phyloP scores from a whole-genome alignment of 2,113 vertebrate genomes.

The Brachypodius melanocephalos region DNA sequence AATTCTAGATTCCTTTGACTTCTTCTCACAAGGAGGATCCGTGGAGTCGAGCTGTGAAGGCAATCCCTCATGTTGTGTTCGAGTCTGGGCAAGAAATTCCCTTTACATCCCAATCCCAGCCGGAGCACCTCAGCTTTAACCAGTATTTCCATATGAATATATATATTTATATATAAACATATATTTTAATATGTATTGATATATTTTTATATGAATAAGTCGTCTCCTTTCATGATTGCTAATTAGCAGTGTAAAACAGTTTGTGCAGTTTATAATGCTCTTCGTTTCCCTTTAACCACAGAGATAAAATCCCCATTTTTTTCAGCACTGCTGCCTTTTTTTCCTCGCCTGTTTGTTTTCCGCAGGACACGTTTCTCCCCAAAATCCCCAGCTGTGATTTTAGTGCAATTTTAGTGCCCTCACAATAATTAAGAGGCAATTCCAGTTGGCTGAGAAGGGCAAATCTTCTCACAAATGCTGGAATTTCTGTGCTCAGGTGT shows the following conservation, averaged over 20 bases:
- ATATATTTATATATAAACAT: neutral
- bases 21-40: neutral
- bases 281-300: neutral
- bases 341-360: neutral
- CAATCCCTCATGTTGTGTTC: neutral
- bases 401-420: neutral
- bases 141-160: neutral
- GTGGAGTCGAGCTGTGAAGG: too few relatives aligned
- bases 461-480: neutral
- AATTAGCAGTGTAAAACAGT: neutral
- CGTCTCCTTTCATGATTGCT: neutral
- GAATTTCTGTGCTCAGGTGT: neutral
- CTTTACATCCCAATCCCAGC: neutral
- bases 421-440: neutral
- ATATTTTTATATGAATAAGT: neutral
- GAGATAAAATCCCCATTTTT: neutral
- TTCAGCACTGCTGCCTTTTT: neutral
- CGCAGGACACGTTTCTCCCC: neutral
- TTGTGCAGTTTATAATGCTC: neutral
- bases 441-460: neutral
- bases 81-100: neutral
- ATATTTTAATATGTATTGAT: neutral
- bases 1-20: neutral
- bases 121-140: neutral
- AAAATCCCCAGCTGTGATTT: neutral